These are phyloP conservation scores for Myotis yumanensis DNA, from an alignment of 2,113 vertebrate species.

Conservation along the genomic window DNA sequence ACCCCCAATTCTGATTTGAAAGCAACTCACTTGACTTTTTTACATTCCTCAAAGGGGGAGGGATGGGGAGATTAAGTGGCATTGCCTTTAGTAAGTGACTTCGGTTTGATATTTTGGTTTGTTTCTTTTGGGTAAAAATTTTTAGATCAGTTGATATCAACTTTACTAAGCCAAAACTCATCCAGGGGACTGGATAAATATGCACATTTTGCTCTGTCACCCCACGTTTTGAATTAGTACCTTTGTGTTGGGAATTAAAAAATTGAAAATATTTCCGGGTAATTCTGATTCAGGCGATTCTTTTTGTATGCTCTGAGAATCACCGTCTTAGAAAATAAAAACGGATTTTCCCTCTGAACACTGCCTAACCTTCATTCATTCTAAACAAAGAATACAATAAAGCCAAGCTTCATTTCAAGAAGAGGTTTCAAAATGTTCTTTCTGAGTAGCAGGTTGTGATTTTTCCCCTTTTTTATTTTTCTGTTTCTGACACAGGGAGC, in stretches of 20 bases:
- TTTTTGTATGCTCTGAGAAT: neutral
- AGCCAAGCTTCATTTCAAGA: neutral
- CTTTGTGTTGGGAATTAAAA: neutral
- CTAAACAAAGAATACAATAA: slow-evolving; percentile 34
- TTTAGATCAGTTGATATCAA: slow-evolving; percentile 32
- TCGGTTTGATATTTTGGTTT: slow-evolving; percentile 27
- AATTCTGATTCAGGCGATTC: neutral
- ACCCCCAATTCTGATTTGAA: slow-evolving; percentile 57
- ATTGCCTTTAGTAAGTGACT: slow-evolving; percentile 46
- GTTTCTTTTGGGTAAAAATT: slow-evolving; percentile 28
- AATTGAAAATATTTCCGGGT: neutral
- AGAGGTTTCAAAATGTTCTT: slow-evolving; percentile 35
- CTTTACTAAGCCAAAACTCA: neutral
- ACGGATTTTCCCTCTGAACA: neutral
- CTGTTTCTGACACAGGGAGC: neutral
- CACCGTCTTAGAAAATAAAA: neutral
- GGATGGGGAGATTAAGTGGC: neutral
- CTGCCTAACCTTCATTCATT: neutral
- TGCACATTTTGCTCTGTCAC: neutral
- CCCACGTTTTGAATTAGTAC: neutral
- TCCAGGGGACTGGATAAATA: neutral
- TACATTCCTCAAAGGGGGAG: slow-evolving; percentile 26
- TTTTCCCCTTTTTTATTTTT: neutral
- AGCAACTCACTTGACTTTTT: slow-evolving; percentile 33
- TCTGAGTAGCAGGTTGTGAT: neutral